These are phyloP conservation scores for Torymus texanus DNA, from an alignment of 2,888 invertebrate species.

Conservation along the genomic window DNA sequence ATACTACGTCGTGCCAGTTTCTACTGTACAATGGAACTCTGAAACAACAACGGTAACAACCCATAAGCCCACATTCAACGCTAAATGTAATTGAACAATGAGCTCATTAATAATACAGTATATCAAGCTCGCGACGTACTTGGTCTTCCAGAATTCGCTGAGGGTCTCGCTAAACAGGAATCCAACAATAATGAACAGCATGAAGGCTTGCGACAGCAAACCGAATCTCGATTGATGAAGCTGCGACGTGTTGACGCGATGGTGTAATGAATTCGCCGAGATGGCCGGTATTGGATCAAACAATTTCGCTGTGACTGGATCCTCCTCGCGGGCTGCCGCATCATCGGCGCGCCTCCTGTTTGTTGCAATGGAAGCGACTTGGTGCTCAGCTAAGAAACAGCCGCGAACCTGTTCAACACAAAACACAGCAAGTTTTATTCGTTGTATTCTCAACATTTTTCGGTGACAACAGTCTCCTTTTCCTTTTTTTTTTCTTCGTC, in stretches of 20 bases:
- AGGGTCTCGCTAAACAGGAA: conserved; percentile 94
- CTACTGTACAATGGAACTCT: conserved; percentile 92
- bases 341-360: conserved; percentile 71
- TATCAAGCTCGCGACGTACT: conserved; percentile 78
- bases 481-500: too few species aligned
- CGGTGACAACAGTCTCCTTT: too few species aligned
- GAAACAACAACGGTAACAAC: conserved; percentile 57
- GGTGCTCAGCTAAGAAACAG: conserved; percentile 86
- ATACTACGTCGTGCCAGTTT: conserved; percentile 94
- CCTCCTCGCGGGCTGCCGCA: conserved; percentile 74
- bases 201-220: conserved; percentile 90
- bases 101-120: too few species aligned
- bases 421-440: conserved; percentile 8
- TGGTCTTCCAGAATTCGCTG: conserved; percentile 94
- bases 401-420: conserved; percentile 82
- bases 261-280: conserved; percentile 68
- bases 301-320: conserved; percentile 73
- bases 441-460: too few species aligned
- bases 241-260: conserved; percentile 87
- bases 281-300: conserved; percentile 70
- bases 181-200: conserved; percentile 91
- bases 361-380: conserved; percentile 79
- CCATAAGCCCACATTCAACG: too few species aligned
- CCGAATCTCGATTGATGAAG: conserved; percentile 93
- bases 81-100: too few species aligned